phyloP scores from a whole-genome alignment of 2,888 invertebrate genomes.

The Prionchulus punctatus region DNA sequence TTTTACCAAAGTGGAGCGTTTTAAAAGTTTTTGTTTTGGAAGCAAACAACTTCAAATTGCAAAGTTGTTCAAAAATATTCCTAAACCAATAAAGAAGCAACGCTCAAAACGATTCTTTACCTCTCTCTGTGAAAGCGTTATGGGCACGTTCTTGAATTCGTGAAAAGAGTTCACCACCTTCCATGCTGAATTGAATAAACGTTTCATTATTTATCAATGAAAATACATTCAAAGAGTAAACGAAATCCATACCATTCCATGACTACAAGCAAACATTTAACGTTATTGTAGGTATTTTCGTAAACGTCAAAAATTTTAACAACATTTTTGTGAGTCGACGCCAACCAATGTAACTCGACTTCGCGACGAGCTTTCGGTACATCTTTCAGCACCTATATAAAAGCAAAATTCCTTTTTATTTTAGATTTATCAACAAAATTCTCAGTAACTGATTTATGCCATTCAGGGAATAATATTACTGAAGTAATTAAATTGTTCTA shows the following conservation, averaged over 20 bases:
- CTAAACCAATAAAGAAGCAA: conserved; percentile 83
- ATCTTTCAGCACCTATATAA: conserved; percentile 61
- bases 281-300: conserved; percentile 81
- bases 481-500: conserved; percentile 1
- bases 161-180: conserved; percentile 90
- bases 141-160: conserved; percentile 86
- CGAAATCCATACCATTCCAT: conserved; percentile 78
- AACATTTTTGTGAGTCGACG: conserved; percentile 74
- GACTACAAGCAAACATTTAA: conserved; percentile 81
- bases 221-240: neutral
- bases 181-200: conserved; percentile 50
- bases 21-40: neutral
- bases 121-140: conserved; percentile 85
- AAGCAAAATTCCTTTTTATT: neutral
- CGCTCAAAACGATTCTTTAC: conserved; percentile 34
- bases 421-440: neutral
- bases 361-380: conserved; percentile 79
- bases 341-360: conserved; percentile 86
- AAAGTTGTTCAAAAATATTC: conserved; percentile 32
- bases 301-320: conserved; percentile 84
- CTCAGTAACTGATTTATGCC: neutral
- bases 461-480: neutral
- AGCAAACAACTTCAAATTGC: neutral
- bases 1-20: neutral
- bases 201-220: neutral